These are phyloP conservation scores for Octomys mimax DNA, from an alignment of 2,797 vertebrate genomes.

Conservation along the genomic window DNA sequence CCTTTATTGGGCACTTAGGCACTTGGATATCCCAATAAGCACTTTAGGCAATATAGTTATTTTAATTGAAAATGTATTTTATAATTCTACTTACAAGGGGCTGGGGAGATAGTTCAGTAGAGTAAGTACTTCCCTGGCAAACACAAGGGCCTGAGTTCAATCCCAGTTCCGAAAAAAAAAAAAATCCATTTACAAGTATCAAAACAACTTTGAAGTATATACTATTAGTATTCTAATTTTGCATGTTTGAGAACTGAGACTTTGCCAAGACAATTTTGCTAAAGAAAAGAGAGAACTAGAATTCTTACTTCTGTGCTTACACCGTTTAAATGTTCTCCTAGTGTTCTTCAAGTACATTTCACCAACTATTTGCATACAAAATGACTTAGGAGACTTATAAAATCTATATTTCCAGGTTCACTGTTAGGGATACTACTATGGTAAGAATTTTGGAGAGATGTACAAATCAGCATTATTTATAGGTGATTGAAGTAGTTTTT, in stretches of 20 bases:
- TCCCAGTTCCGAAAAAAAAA: too few species aligned
- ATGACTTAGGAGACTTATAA: neutral
- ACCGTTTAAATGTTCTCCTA: neutral
- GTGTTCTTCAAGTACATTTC: neutral
- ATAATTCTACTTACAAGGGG: neutral
- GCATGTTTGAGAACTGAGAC: neutral
- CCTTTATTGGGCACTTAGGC: neutral
- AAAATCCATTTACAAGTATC: neutral
- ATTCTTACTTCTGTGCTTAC: neutral
- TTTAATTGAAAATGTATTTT: slow-evolving; percentile 42
- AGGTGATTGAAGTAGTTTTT: neutral
- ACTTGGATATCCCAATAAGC: neutral
- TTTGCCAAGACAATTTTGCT: slow-evolving; percentile 15
- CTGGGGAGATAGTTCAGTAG: too few species aligned
- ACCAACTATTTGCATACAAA: neutral
- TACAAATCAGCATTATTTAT: neutral
- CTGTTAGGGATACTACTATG: neutral
- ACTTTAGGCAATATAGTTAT: neutral
- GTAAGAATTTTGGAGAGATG: neutral
- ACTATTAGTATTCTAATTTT: neutral
- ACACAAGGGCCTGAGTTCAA: too few species aligned
- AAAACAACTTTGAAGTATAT: neutral
- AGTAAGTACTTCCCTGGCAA: too few species aligned
- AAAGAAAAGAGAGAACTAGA: neutral
- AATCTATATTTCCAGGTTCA: neutral